Base-by-base conservation (phyloP, 2,888 invertebrate species). In the Meta bourneti region DNA sequence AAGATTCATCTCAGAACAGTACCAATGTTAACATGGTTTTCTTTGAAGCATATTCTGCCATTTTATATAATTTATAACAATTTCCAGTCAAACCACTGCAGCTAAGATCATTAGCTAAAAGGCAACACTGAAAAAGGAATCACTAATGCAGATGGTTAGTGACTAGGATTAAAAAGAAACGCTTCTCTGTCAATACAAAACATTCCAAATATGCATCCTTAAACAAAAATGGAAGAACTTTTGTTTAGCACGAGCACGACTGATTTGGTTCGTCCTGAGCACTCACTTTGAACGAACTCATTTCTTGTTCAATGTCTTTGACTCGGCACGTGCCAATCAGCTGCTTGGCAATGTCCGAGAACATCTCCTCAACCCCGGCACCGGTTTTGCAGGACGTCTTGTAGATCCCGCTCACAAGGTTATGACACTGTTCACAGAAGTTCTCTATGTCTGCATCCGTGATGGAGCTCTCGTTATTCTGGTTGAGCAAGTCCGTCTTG, bases 341-440 rank as follows among this genome's bases (percentile, higher is more conserved):
- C 93, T 97, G 97, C 90, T 96, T 96, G 11, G 98, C 98, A 94
- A 98, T 98, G 94, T 98, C 98, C 75, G 96, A 95, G 95, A 98
- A 98, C 98, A 98, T 98, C 95, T 98, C 96, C 93, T 98, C 97
- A 48, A 98, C 96, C 7, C 98, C 98, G 94, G 96, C 97, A 4
- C 97, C 97, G 82, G 97, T 97, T 95, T 97, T 98, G 95, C 98
- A 98, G 6, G 98, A 98, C 20, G 98, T 98, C 95, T 97, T 97
- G 94, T 98, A 98, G 81, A 97, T 97, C 85, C 97, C 97, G 94
- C 97, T 97, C 93, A 98, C 97, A 85, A 98, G 96, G 95, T 97
- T 97, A 95, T 98, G 98, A 95, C 98, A 95, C 93, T 95, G 95
- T 52, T 96, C 97, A 97, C 97, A 97, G 95, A 98, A 98, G 93